These are phyloP conservation scores for Allolobophora icterica DNA, from an alignment of 2,888 invertebrate species.

Conservation along the genomic window DNA sequence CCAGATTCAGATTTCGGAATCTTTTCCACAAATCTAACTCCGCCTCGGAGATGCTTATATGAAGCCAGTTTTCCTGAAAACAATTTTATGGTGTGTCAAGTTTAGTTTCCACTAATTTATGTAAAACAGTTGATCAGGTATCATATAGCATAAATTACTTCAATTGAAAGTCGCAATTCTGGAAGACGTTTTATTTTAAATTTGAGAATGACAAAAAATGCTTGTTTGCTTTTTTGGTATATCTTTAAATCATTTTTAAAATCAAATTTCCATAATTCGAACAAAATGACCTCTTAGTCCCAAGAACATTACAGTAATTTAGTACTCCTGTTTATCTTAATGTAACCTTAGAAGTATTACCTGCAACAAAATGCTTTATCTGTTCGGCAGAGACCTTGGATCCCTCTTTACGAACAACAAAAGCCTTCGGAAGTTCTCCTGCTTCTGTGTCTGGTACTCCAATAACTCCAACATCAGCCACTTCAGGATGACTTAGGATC, in stretches of 20 bases:
- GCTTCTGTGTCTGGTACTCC: slow-evolving; percentile 68
- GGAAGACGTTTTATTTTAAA: not conserved
- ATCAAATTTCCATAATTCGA: too few species aligned
- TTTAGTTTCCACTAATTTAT: not conserved
- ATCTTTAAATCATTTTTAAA: too few species aligned
- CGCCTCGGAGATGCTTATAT: slow-evolving; percentile 46
- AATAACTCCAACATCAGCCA: slow-evolving; percentile 80
- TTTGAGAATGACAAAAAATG: not conserved
- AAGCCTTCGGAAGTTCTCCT: slow-evolving; percentile 80
- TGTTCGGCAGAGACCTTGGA: slow-evolving; percentile 68
- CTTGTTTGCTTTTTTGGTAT: too few species aligned
- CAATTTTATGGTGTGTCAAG: not conserved
- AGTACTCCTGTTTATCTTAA: too few species aligned
- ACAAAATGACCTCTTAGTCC: too few species aligned
- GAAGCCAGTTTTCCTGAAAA: slow-evolving; percentile 40
- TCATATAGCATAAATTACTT: not conserved
- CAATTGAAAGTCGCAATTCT: not conserved
- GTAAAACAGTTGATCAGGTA: not conserved
- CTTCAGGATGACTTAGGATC: slow-evolving; percentile 74
- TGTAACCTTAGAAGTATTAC: too few species aligned
- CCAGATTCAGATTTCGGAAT: slow-evolving; percentile 46
- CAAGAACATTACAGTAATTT: too few species aligned
- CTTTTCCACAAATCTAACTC: slow-evolving; percentile 42
- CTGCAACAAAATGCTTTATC: slow-evolving; percentile 33
- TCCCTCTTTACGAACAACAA: slow-evolving; percentile 71